These are phyloP conservation scores for Acleris cristana DNA, from an alignment of 2,888 invertebrate genomes.

Conservation along the genomic window DNA sequence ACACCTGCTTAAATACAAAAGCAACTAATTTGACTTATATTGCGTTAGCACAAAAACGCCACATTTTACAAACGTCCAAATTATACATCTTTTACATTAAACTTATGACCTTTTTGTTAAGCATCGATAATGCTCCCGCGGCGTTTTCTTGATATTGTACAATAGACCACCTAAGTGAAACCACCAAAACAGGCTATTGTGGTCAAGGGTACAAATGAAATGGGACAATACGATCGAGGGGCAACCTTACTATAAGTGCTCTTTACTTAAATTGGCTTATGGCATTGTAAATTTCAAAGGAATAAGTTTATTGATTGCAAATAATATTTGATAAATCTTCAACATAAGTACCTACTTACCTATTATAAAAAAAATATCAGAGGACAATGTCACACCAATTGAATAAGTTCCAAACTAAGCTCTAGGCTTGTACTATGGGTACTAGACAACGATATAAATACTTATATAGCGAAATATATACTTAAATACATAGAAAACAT, in stretches of 20 bases:
- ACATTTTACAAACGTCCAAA: slow-evolving; percentile 3
- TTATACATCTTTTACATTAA: background rate
- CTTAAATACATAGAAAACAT: too few relatives aligned
- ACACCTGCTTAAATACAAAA: slow-evolving; percentile 60
- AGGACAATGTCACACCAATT: too few relatives aligned
- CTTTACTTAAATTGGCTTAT: slow-evolving; percentile 4
- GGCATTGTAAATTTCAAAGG: slow-evolving; percentile 14
- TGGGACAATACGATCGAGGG: slow-evolving; percentile 27
- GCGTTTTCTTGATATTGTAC: slow-evolving; percentile 45
- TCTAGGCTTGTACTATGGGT: too few relatives aligned
- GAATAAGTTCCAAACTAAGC: too few relatives aligned
- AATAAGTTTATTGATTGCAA: slow-evolving; percentile 25
- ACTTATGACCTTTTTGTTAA: slow-evolving; percentile 14
- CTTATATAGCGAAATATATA: too few relatives aligned
- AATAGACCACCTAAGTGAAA: slow-evolving; percentile 65
- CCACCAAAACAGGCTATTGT: slow-evolving; percentile 39
- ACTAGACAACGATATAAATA: too few relatives aligned
- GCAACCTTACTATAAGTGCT: slow-evolving; percentile 31
- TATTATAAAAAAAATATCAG: too few relatives aligned
- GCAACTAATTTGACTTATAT: slow-evolving; percentile 66
- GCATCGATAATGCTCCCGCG: slow-evolving; percentile 30
- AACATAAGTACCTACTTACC: too few relatives aligned
- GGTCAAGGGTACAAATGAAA: slow-evolving; percentile 28
- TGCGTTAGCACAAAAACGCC: slow-evolving; percentile 42
- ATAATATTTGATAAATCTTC: slow-evolving; percentile 8